Percentiles rank a stretch among this genome's conserved stretches.
phyloP scores from a whole-genome alignment of 2,113 vertebrate species.

The Riparia riparia region DNA sequence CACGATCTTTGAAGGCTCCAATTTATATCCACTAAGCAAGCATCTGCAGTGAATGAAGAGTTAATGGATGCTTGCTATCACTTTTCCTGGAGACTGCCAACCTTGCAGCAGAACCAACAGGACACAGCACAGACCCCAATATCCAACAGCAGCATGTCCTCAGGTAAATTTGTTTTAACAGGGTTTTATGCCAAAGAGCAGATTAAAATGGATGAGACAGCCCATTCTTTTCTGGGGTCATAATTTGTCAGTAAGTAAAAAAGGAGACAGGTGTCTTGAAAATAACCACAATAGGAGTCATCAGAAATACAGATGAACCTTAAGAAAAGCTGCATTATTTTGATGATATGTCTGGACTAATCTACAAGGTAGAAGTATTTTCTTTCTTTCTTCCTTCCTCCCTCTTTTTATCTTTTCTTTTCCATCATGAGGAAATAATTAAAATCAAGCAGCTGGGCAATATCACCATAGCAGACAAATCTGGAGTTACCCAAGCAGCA shows the following conservation, averaged over 20 bases:
- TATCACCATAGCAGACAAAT: not conserved
- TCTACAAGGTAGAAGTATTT: not conserved
- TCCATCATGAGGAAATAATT: constrained; percentile 26
- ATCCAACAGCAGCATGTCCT: not conserved
- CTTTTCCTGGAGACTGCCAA: not conserved
- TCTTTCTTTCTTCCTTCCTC: not conserved
- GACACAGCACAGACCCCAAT: not conserved
- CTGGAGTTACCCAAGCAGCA: not conserved
- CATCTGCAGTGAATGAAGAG: not conserved
- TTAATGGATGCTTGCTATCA: not conserved
- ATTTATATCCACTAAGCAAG: not conserved
- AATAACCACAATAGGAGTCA: not conserved
- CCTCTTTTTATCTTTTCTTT: not conserved
- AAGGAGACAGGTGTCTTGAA: not conserved
- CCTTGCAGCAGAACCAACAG: not conserved
- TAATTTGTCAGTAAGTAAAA: not conserved
- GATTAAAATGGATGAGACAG: not conserved
- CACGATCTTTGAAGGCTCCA: not conserved
- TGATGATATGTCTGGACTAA: not conserved
- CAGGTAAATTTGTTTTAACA: not conserved
- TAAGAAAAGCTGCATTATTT: not conserved
- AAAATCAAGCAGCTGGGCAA: constrained; percentile 43
- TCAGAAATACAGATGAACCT: not conserved
- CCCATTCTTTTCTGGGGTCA: not conserved
- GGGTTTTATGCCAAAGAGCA: not conserved